Percentiles rank a stretch among this genome's conserved stretches.
Evolutionary conservation across 2,113 vertebrate genomes (phyloP).

Genomic region (Sialia sialis): DNA sequence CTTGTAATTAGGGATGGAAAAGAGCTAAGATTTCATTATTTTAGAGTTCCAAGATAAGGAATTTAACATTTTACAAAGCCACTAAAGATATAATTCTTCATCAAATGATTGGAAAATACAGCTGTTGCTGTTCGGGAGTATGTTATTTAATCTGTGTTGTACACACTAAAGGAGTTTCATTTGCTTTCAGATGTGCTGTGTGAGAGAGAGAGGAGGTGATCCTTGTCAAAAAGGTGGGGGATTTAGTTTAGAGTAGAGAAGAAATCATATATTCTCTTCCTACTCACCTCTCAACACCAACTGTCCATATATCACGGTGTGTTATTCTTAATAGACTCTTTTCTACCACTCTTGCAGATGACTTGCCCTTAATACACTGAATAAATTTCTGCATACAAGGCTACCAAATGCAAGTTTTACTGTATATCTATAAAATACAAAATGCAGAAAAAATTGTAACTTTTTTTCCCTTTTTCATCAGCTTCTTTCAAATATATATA

Average conservation of each 20-base stretch:
- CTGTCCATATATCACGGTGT: not conserved
- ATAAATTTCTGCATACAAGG: not conserved
- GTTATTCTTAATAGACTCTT: slow-evolving; percentile 10
- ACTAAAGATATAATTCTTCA: not conserved
- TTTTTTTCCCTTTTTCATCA: not conserved
- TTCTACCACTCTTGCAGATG: not conserved
- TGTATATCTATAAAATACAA: not conserved
- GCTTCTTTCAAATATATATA: not conserved
- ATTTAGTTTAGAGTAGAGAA: slow-evolving; percentile 22
- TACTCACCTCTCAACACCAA: slow-evolving; percentile 52
- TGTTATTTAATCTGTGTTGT: not conserved
- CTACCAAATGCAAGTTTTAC: not conserved
- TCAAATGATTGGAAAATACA: not conserved
- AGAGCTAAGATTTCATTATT: not conserved
- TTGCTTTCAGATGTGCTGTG: not conserved
- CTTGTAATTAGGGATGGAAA: not conserved
- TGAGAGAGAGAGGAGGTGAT: not conserved
- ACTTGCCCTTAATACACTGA: not conserved
- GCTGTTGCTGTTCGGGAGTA: not conserved
- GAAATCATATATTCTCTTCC: slow-evolving; percentile 27
- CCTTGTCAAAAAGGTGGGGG: slow-evolving; percentile 36
- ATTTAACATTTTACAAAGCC: not conserved
- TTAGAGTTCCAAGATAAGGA: not conserved
- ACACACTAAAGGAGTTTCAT: not conserved
- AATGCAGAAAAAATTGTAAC: not conserved